Conservation (phyloP, 37 sponge, comb jelly and placozoan genomes). For the Beroe forskalii region DNA sequence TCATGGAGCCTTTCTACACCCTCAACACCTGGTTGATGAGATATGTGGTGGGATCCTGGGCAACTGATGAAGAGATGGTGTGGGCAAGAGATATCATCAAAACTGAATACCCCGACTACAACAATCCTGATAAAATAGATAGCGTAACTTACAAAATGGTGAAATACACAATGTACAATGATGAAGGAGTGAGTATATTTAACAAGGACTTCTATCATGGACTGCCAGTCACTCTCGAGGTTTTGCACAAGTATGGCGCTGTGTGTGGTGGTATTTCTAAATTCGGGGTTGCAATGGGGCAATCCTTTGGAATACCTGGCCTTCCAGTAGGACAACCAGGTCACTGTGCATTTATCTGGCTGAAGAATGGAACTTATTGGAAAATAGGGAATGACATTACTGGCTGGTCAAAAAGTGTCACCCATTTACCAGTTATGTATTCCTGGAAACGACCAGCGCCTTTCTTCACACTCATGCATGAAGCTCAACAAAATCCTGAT, state of each 20-base stretch:
- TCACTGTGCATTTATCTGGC: conserved; percentile 4
- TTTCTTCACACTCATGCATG: neutral
- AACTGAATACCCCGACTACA: neutral
- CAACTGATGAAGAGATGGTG: neutral
- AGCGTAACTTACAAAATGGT: neutral
- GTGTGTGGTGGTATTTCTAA: conserved; percentile 5
- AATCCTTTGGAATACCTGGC: conserved; percentile 1
- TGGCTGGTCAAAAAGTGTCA: neutral
- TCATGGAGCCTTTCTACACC: neutral
- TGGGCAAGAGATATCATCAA: neutral
- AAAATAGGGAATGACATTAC: neutral
- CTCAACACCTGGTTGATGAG: neutral
- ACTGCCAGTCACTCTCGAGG: neutral
- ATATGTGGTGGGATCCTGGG: neutral
- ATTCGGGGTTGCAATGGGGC: neutral
- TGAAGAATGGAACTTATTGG: neutral
- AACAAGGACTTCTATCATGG: neutral
- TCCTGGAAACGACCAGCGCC: neutral
- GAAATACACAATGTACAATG: neutral
- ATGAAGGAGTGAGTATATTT: neutral
- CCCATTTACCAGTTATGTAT: neutral
- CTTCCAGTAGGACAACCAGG: neutral
- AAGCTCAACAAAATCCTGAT: neutral
- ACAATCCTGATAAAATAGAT: neutral
- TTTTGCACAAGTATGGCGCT: neutral